These are phyloP conservation scores for Propithecus perrieri DNA, from an alignment of 2,797 vertebrate species.

Conservation along the genomic window DNA sequence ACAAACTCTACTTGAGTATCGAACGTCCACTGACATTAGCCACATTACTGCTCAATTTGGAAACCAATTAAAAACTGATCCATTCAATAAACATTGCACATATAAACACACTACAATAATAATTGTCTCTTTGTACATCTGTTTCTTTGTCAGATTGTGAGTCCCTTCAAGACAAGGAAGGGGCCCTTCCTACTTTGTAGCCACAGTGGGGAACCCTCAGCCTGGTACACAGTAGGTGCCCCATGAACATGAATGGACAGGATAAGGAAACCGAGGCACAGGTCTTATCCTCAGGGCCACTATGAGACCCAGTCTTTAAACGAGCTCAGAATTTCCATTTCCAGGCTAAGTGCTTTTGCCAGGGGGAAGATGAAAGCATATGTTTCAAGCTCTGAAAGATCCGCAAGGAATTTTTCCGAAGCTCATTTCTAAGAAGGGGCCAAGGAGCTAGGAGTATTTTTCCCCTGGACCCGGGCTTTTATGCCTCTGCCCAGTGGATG, in stretches of 20 bases:
- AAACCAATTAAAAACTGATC: neutral
- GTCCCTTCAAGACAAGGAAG: neutral
- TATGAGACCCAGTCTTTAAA: neutral
- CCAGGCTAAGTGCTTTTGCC: neutral
- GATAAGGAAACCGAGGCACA: neutral
- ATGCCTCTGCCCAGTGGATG: neutral
- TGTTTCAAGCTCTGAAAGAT: neutral
- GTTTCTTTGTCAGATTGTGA: neutral
- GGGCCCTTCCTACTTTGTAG: too few relatives aligned
- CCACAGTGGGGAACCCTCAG: neutral
- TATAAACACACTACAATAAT: accelerated
- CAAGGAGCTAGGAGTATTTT: neutral
- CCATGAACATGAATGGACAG: neutral
- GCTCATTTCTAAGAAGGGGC: neutral
- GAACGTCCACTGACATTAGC: neutral
- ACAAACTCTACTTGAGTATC: neutral
- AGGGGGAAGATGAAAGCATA: neutral
- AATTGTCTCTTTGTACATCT: neutral
- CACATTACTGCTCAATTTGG: neutral
- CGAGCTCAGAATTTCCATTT: neutral
- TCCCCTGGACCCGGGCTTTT: neutral
- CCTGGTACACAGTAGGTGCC: too few relatives aligned
- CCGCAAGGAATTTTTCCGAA: neutral
- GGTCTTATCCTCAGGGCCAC: neutral
- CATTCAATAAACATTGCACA: neutral